phyloP scores from a whole-genome alignment of 2,888 invertebrate genomes.

The Archips xylosteana region DNA sequence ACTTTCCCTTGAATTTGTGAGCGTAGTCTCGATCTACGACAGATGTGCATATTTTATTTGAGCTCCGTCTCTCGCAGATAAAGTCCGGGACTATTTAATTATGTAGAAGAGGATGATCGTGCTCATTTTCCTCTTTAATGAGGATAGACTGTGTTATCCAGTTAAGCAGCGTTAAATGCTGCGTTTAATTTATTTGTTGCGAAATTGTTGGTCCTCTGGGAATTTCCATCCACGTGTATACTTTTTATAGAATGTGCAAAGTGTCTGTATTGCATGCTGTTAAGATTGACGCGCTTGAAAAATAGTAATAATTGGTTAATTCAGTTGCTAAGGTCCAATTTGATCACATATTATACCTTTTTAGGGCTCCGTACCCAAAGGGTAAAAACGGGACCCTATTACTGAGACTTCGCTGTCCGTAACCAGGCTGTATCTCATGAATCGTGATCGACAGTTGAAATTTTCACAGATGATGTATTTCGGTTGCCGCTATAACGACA shows the following conservation, averaged over 20 bases:
- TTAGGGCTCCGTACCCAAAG: too few species aligned
- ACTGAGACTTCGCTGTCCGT: too few species aligned
- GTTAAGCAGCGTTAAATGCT: conserved; percentile 35
- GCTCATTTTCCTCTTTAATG: conserved; percentile 38
- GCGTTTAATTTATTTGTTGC: conserved; percentile 26
- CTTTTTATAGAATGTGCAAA: neutral
- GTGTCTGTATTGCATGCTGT: neutral
- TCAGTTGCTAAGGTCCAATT: too few species aligned
- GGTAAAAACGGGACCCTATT: too few species aligned
- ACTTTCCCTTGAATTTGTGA: conserved; percentile 58
- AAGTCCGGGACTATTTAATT: conserved; percentile 63
- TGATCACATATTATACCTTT: too few species aligned
- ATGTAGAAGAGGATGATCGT: conserved; percentile 55
- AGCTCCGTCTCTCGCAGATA: conserved; percentile 42
- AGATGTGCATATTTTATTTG: conserved; percentile 76
- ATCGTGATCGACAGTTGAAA: too few species aligned
- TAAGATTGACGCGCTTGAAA: too few species aligned
- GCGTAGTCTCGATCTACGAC: conserved; percentile 61
- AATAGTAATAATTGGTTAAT: too few species aligned
- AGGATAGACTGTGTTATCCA: conserved; percentile 37
- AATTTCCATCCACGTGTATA: neutral
- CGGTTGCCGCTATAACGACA: too few species aligned
- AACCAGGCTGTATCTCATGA: too few species aligned
- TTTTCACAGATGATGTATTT: too few species aligned
- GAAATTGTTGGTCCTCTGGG: conserved; percentile 12